phyloP scores from a whole-genome alignment of 2,888 invertebrate genomes.

The Magallana nippona region DNA sequence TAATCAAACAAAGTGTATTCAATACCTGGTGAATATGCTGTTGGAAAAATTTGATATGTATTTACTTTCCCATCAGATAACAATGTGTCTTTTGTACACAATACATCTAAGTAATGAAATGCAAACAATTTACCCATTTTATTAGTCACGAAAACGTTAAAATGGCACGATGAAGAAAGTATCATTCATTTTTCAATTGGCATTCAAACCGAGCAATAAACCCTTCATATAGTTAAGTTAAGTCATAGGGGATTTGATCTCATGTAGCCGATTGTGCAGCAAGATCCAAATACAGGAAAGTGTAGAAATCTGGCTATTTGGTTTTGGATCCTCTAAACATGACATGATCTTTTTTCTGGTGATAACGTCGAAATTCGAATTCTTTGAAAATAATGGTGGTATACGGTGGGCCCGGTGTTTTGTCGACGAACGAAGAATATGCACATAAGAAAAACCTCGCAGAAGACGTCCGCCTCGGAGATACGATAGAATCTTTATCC shows the following conservation, averaged over 20 bases:
- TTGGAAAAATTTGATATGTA: conserved; percentile 7
- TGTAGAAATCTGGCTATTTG: too few species aligned
- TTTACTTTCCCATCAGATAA: conserved; percentile 29
- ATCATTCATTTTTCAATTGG: not conserved
- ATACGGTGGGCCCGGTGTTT: conserved; percentile 22
- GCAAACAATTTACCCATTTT: not conserved
- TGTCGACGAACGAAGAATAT: conserved; percentile 47
- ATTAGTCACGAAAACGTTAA: not conserved
- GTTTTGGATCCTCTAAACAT: not conserved
- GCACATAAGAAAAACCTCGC: conserved; percentile 49
- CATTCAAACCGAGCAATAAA: not conserved
- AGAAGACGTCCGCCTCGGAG: conserved; percentile 43
- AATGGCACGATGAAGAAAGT: not conserved
- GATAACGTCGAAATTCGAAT: not conserved
- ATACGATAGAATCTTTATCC: conserved; percentile 40
- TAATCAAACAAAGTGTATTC: conserved; percentile 16
- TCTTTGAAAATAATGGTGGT: not conserved
- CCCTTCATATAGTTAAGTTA: not conserved
- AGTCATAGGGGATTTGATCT: too few species aligned
- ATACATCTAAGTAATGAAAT: conserved; percentile 10
- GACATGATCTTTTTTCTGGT: not conserved
- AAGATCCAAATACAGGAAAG: too few species aligned
- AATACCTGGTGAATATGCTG: not conserved
- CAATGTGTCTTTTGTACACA: conserved; percentile 6
- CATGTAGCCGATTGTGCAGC: too few species aligned